Base-by-base conservation (phyloP, 2,888 invertebrate species). In the Galerucella calmariensis region DNA sequence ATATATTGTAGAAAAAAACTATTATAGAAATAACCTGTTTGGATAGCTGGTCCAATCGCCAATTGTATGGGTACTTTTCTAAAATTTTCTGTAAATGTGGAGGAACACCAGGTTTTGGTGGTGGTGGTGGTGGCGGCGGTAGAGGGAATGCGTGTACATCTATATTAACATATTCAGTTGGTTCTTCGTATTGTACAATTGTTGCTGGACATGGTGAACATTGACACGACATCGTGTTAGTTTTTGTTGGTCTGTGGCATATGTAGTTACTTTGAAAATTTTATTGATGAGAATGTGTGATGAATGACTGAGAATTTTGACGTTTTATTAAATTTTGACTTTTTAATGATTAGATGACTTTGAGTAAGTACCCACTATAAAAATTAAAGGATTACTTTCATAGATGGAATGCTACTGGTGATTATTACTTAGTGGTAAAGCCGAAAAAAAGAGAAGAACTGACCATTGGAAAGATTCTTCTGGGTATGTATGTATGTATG, bases 61-160 rank as follows among this genome's bases (percentile, higher is more conserved):
- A 82, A 65, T 77, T 77, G 73, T 75, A 77, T 65, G 81, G 79
- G 70, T 81, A 82, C 73, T 82, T 83, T 35, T 66, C 67, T 76
- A 81, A 73, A 14, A 81, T 75, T 12, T 75, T 75, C 27, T 79
- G 69, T 12, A 79, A 53, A 67, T 81, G 78, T 11, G 72, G 76
- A 6, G 80, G 79, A 11, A 82, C 79, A 53, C 44, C 75, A 10
- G 48, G 61, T 20, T 67, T 27, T 5, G 69, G 69, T 41, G 71
- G 72, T 1, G 78, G 77, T 4, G 78, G 78, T 11, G 74, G 66
- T 24, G 76, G 75, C n/a, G 73, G 73, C 8, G 56, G 51, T 8
- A 78, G 73, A 12, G 80, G 80, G 5, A 72, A 66, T 24, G 79
- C 77, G 20, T 67, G 72, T n/a, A 80, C 78, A 61, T 78, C 80